These are phyloP conservation scores for Anoplophora glabripennis DNA, from an alignment of 1,140 invertebrate species.

Conservation along the genomic window DNA sequence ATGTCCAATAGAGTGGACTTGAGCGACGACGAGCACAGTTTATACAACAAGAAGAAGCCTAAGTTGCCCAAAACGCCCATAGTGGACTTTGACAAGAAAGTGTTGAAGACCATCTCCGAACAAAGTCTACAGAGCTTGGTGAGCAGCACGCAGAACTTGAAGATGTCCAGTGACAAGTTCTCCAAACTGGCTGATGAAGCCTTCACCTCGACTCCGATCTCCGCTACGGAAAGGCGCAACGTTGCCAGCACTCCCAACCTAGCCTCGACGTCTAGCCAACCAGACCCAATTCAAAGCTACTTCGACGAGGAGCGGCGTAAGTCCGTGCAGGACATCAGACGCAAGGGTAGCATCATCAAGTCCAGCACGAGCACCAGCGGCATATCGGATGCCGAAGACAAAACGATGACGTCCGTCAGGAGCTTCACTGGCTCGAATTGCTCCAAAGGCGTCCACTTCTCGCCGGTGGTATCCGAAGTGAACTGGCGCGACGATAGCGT, in stretches of 20 bases:
- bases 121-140: constrained; percentile 41
- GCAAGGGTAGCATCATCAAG: constrained; percentile 43
- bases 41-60: constrained; percentile 31
- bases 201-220: constrained; percentile 18
- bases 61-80: constrained; percentile 37
- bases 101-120: constrained; percentile 46
- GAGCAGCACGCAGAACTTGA: constrained; percentile 23
- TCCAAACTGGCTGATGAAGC: constrained; percentile 7
- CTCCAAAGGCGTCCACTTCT: constrained; percentile 63
- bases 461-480: constrained; percentile 68
- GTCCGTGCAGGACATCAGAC: constrained; percentile 53
- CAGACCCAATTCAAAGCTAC: constrained; percentile 37
- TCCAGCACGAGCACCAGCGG: constrained; percentile 39
- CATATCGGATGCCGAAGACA: constrained; percentile 46
- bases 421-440: constrained; percentile 51
- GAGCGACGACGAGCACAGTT: constrained; percentile 41
- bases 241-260: constrained; percentile 62
- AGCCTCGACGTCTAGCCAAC: constrained; percentile 48
- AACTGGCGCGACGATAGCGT: constrained; percentile 61
- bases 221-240: neutral
- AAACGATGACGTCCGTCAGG: constrained; percentile 50
- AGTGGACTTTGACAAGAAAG: constrained; percentile 39
- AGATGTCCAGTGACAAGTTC: neutral
- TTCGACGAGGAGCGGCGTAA: constrained; percentile 51
- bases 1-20: constrained; percentile 45